A percentile compares a stretch with the other conserved stretches of the same genome.
These are phyloP conservation scores for Drosophila hamatofila DNA, from an alignment of 2,888 invertebrate genomes.

Conservation along the genomic window DNA sequence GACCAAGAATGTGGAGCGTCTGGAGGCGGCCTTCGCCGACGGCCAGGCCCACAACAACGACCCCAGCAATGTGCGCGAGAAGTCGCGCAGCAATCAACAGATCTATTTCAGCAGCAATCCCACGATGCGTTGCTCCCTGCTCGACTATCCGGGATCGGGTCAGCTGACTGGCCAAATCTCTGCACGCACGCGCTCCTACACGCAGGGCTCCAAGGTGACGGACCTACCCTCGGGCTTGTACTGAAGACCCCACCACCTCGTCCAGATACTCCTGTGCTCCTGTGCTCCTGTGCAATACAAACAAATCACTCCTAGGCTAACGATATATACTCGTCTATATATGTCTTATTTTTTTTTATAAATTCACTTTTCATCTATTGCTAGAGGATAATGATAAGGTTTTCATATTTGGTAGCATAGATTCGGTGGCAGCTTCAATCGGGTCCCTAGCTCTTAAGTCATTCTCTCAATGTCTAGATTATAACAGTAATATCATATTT, in stretches of 20 bases:
- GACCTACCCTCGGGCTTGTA: constrained; percentile 91
- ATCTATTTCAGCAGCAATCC: constrained; percentile 84
- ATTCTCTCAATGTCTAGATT: constrained; percentile 6
- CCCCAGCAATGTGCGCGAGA: constrained; percentile 88
- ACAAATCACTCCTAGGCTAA: constrained; percentile 39
- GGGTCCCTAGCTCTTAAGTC: constrained; percentile 62
- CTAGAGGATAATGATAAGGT: constrained; percentile 10
- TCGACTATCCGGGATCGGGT: constrained; percentile 82
- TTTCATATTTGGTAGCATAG: constrained; percentile 42
- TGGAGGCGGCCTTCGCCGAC: constrained; percentile 86
- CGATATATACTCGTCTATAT: background rate
- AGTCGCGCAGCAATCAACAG: constrained; percentile 83
- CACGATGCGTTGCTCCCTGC: constrained; percentile 84
- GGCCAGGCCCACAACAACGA: constrained; percentile 87
- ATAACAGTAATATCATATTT: constrained; percentile 35
- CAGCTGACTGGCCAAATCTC: constrained; percentile 89
- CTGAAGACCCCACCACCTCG: constrained; percentile 79
- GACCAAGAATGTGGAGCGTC: constrained; percentile 92
- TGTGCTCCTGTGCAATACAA: constrained; percentile 73
- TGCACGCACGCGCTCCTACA: constrained; percentile 83
- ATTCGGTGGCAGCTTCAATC: constrained; percentile 72
- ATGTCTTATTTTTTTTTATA: constrained; percentile 3
- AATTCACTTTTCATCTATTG: background rate
- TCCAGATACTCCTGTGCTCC: constrained; percentile 32
- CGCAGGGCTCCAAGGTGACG: constrained; percentile 88